These are phyloP conservation scores for Drosophila funebris DNA, from an alignment of 1,140 invertebrate species.

Conservation along the genomic window DNA sequence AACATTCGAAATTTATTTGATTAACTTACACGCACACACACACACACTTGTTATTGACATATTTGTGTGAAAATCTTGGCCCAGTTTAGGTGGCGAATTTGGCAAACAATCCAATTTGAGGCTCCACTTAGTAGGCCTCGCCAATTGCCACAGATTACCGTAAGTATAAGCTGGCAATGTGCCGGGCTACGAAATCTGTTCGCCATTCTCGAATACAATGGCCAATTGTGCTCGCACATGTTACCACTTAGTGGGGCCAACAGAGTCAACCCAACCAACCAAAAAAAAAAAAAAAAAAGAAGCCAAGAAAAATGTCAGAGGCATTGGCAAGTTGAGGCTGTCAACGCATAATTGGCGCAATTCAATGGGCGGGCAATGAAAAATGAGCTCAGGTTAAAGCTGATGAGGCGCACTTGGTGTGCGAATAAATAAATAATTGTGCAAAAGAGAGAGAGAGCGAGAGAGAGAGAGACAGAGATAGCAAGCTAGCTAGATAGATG, in stretches of 20 bases:
- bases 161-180: conserved; percentile 41
- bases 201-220: conserved; percentile 34
- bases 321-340: conserved; percentile 56
- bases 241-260: conserved; percentile 25
- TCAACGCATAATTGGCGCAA: conserved; percentile 74
- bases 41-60: neutral
- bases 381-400: conserved; percentile 52
- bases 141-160: conserved; percentile 23
- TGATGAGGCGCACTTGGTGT: conserved; percentile 21
- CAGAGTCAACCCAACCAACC: neutral
- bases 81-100: neutral
- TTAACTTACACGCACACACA: too few relatives aligned
- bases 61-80: neutral
- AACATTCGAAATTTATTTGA: too few relatives aligned
- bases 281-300: neutral
- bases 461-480: neutral
- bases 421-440: conserved; percentile 75
- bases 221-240: conserved; percentile 39
- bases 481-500: neutral
- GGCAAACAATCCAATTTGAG: conserved; percentile 30
- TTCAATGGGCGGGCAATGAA: conserved; percentile 62
- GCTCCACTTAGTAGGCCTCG: neutral
- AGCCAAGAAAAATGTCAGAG: neutral
- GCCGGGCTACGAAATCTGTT: conserved; percentile 36
- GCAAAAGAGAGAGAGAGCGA: conserved; percentile 7